Evolutionary conservation across 2,797 vertebrate species (phyloP).

Genomic region (Chrosomus eos): DNA sequence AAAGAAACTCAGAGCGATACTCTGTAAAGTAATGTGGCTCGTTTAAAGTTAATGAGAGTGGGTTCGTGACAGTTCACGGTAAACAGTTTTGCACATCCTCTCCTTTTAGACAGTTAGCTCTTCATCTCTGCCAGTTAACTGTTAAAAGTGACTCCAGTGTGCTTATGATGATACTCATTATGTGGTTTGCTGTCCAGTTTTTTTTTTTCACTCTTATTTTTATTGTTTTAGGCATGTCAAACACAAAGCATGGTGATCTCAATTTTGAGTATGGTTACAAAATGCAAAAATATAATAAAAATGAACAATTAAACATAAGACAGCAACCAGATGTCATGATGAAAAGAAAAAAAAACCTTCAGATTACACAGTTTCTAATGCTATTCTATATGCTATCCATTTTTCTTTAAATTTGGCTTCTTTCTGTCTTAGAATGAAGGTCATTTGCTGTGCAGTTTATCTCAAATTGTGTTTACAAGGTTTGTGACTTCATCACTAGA

Average conservation of each 20-base stretch:
- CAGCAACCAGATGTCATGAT: no score
- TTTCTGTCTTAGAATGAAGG: no score
- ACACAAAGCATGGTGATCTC: no score
- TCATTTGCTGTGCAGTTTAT: not conserved
- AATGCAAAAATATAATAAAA: no score
- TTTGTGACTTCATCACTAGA: not conserved
- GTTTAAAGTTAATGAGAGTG: conserved; percentile 11
- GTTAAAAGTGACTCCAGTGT: not conserved
- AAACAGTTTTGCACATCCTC: not conserved
- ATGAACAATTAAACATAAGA: no score
- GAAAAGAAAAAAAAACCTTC: no score
- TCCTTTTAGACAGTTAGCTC: not conserved
- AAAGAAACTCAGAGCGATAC: not conserved
- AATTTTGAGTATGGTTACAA: no score
- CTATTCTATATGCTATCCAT: no score
- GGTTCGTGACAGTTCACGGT: not conserved
- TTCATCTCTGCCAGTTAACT: not conserved
- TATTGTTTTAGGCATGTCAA: no score
- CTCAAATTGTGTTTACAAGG: not conserved
- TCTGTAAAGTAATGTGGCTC: conserved; percentile 14
- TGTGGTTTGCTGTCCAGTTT: not conserved
- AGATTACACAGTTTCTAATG: no score
- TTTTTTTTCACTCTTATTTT: no score
- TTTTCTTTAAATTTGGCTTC: no score
- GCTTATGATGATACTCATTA: not conserved